Conservation (phyloP, 1,140 invertebrate genomes). For the Ceratina australensis region DNA sequence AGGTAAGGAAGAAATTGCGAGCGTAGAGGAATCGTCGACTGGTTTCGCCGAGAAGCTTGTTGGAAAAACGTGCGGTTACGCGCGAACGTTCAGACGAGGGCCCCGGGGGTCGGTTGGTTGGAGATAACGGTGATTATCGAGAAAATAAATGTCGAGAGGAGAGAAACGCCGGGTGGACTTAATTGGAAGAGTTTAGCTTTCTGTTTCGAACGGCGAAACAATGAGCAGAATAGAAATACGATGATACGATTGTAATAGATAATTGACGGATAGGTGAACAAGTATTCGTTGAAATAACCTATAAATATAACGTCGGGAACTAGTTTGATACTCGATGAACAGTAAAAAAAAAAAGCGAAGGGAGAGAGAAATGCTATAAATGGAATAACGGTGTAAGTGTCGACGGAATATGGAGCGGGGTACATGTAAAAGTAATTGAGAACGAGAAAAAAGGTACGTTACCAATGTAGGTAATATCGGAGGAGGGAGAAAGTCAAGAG, state of each 20-base stretch:
- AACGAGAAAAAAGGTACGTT: conserved; percentile 2
- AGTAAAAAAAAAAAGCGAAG: too few species aligned
- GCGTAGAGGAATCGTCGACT: too few species aligned
- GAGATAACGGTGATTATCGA: not conserved
- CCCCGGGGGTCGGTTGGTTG: too few species aligned
- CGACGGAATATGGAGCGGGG: not conserved
- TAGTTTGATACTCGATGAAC: too few species aligned
- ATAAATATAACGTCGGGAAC: not conserved
- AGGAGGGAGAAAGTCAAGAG: conserved; percentile 7
- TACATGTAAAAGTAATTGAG: conserved; percentile 34
- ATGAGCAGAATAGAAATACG: too few species aligned
- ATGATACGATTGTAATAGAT: too few species aligned
- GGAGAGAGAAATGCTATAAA: not conserved
- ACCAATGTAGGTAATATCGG: conserved; percentile 16
- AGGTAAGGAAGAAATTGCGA: conserved; percentile 8
- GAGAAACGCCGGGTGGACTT: not conserved
- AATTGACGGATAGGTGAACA: not conserved
- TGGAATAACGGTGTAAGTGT: not conserved
- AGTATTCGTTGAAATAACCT: not conserved
- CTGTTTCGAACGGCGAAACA: too few species aligned
- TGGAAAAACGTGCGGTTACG: too few species aligned
- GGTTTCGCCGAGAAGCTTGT: too few species aligned
- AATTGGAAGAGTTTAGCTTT: not conserved
- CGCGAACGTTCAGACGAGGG: not conserved
- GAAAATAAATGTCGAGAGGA: not conserved